Percentiles rank a stretch among this genome's conserved stretches.
Conservation (phyloP, 2,888 invertebrate genomes). For the Erebia ligea region DNA sequence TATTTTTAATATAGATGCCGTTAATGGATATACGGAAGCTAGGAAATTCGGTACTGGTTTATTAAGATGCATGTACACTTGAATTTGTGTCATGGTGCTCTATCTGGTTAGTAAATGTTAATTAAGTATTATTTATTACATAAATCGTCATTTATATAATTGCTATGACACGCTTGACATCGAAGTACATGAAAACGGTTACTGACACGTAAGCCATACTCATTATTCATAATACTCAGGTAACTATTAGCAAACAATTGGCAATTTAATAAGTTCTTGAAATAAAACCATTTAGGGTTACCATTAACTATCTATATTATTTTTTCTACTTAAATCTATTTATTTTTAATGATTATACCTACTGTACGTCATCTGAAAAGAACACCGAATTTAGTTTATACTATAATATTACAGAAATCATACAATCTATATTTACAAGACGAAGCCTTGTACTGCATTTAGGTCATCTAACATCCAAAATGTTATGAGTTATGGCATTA, state of each 20-base stretch:
- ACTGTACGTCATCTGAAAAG: neutral
- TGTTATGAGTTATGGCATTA: no score
- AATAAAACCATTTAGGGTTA: neutral
- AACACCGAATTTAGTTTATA: neutral
- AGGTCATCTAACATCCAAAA: no score
- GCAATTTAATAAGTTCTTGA: neutral
- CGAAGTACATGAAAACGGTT: neutral
- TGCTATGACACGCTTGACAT: neutral
- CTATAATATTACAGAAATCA: neutral
- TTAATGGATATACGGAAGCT: neutral
- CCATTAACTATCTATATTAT: neutral
- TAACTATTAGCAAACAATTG: neutral
- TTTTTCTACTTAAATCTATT: neutral
- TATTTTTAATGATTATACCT: neutral
- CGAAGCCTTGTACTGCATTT: neutral
- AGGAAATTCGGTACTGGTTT: neutral
- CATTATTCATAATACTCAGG: neutral
- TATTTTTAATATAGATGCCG: neutral
- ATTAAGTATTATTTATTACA: neutral
- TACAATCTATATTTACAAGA: neutral
- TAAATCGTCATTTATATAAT: neutral
- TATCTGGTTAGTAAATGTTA: neutral
- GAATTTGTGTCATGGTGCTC: slow-evolving; percentile 14
- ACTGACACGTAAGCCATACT: neutral
- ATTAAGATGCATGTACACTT: neutral